Evolutionary conservation across 2,888 invertebrate species (phyloP).

Genomic region (Pardosa pseudoannulata): DNA sequence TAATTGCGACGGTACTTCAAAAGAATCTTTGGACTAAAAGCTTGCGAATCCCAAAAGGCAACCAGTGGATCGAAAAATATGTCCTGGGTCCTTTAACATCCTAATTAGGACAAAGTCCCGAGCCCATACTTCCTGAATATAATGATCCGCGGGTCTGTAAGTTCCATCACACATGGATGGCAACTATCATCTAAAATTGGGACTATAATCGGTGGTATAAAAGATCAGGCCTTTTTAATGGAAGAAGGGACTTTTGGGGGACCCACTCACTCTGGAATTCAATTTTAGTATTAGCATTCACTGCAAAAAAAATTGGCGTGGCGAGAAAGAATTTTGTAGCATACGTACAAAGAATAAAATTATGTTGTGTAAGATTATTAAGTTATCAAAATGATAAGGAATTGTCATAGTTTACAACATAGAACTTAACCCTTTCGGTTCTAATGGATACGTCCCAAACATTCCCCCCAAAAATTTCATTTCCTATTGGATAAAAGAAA

Average conservation of each 20-base stretch:
- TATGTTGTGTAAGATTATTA: no score
- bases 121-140: conserved; percentile 59
- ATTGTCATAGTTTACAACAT: no score
- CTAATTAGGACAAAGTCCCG: conserved; percentile 41
- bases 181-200: conserved; percentile 11
- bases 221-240: not conserved
- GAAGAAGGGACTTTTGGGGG: not conserved
- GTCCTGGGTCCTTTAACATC: conserved; percentile 21
- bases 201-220: not conserved
- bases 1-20: conserved; percentile 55
- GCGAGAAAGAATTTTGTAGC: no score
- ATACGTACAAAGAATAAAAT: no score
- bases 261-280: no score
- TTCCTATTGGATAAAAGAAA: no score
- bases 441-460: no score
- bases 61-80: conserved; percentile 49
- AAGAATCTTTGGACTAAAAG: conserved; percentile 41
- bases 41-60: conserved; percentile 20
- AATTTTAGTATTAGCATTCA: no score
- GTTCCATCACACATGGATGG: conserved; percentile 58
- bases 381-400: no score
- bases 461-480: no score
- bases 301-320: no score
- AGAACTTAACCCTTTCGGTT: no score
- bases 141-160: conserved; percentile 43